Conservation (phyloP, 2,888 invertebrate genomes). For the Platypus cylindrus region DNA sequence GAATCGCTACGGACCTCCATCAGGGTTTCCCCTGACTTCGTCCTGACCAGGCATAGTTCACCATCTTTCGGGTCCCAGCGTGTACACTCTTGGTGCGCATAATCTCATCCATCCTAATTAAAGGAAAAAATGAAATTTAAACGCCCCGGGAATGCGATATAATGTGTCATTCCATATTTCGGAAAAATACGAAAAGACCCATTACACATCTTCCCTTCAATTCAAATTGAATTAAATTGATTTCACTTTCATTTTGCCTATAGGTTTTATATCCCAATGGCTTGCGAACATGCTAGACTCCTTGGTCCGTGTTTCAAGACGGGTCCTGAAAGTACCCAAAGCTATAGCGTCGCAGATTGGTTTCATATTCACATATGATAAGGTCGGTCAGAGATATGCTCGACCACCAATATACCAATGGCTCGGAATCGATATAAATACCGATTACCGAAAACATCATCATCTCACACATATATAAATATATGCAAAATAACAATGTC, state of each 20-base stretch:
- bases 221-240: constrained; percentile 26
- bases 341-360: constrained; percentile 31
- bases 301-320: constrained; percentile 70
- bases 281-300: constrained; percentile 61
- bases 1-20: constrained; percentile 60
- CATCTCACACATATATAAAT: too few species aligned
- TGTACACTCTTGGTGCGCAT: constrained; percentile 44
- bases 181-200: too few species aligned
- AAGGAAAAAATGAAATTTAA: constrained; percentile 34
- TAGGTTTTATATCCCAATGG: constrained; percentile 48
- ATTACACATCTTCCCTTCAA: constrained; percentile 38
- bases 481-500: too few species aligned
- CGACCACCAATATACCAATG: constrained; percentile 7
- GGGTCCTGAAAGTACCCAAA: constrained; percentile 43
- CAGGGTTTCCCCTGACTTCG: constrained; percentile 55
- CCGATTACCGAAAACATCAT: constrained; percentile 8
- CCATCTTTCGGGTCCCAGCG: constrained; percentile 60
- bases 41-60: constrained; percentile 60
- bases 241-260: constrained; percentile 57
- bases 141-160: constrained; percentile 38
- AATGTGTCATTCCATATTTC: too few species aligned
- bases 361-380: too few species aligned
- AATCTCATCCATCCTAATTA: too few species aligned
- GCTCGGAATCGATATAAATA: constrained; percentile 9
- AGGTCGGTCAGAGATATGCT: constrained; percentile 18